Base-by-base conservation (phyloP, 2,888 invertebrate genomes). In the Platycnemis pennipes region DNA sequence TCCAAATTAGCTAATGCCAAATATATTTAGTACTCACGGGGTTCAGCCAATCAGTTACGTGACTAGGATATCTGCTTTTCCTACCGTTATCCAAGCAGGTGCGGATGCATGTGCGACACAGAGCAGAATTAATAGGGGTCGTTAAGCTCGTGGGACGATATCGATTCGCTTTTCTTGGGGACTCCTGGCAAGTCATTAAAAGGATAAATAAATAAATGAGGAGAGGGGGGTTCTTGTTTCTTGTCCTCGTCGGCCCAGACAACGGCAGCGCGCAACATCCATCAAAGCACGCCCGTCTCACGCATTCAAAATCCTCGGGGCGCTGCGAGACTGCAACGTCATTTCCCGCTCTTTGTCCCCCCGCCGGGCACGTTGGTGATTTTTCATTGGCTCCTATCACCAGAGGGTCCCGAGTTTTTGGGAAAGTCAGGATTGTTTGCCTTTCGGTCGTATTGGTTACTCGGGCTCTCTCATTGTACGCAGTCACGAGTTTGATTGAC, bases 151-250 rank as follows among this genome's bases (percentile, higher is more conserved):
- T 56, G 53, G 89, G 56, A 56, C 16, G 89, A 13, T 63, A 89
- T 89, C 63, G 91, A 91, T 69, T 91, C 91, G 26, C 42, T 56
- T 42, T 42, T 63, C n/a, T 45, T 69, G 49, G 63, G 46, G 91
- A 44, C 77, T 77, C 37, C 44, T 63, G n/a, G n/a, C 8, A 44
- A 56, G 44, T 45, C 91, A 91, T 91, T 91, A 91, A 91, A 91
- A 63, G 91, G 44, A 91, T 91, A 91, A 91, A 91, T 91, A 91
- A 91, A 69, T 91, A 77, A 77, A 37, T 69, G 69, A 69, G 37
- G 63, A 63, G 56, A 26, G 56, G 37, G 19, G 53, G 37, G 42
- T 89, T 5, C 89, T 53, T 37, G 31, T 56, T 77, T 89, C 89
- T 42, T 53, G 53, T 42, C 63, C 88, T 63, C 69, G 37, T 53